A percentile compares a stretch with the other conserved stretches of the same genome.
These are phyloP conservation scores for Phaedon cochleariae DNA, from an alignment of 2,888 invertebrate species.

Conservation along the genomic window DNA sequence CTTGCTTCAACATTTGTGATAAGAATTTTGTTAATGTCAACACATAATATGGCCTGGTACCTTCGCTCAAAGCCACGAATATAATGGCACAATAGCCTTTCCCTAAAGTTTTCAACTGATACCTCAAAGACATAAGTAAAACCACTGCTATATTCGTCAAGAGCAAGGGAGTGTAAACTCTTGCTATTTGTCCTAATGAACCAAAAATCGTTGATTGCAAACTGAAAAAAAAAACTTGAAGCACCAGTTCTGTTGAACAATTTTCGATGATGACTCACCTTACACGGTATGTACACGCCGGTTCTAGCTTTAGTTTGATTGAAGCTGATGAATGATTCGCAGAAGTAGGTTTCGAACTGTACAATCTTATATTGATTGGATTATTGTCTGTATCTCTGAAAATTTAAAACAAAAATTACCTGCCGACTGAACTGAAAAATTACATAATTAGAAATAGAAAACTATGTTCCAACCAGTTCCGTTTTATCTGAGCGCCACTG, in stretches of 20 bases:
- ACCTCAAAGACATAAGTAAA: constrained; percentile 68
- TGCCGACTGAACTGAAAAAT: too few species aligned
- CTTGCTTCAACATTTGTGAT: constrained; percentile 63
- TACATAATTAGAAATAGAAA: too few species aligned
- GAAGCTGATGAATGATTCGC: constrained; percentile 59
- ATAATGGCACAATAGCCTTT: constrained; percentile 59
- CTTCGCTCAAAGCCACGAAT: constrained; percentile 68
- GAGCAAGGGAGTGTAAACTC: constrained; percentile 72
- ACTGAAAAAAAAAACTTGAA: constrained; percentile 13
- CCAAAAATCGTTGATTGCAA: constrained; percentile 68
- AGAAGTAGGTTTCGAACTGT: constrained; percentile 63
- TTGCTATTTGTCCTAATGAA: constrained; percentile 70
- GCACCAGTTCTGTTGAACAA: not conserved
- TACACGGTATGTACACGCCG: constrained; percentile 74
- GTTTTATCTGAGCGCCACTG: too few species aligned
- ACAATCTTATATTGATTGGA: constrained; percentile 69
- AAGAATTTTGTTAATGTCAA: constrained; percentile 65
- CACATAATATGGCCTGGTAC: constrained; percentile 68
- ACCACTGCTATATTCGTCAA: constrained; percentile 74
- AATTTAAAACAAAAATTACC: constrained; percentile 24
- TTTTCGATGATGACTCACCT: constrained; percentile 63
- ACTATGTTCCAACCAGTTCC: too few species aligned
- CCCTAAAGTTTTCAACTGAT: constrained; percentile 62
- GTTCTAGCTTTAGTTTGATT: constrained; percentile 73
- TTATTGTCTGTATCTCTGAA: constrained; percentile 60